A percentile compares a stretch with the other conserved stretches of the same genome.
Conservation (phyloP, 2,113 vertebrate species). For the Fregata magnificens region DNA sequence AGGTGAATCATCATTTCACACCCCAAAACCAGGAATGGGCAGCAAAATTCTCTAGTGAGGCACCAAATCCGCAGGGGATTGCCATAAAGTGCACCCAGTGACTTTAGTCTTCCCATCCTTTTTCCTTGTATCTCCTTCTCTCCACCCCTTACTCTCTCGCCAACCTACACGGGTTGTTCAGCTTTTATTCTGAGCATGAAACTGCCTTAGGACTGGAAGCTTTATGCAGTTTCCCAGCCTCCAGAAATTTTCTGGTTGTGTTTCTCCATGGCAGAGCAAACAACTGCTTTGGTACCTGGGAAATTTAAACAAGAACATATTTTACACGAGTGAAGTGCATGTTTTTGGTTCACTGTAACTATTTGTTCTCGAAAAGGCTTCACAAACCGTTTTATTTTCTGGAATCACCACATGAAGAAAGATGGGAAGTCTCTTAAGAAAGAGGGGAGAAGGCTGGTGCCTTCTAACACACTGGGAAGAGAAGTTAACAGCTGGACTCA, state of each 20-base stretch:
- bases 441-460: not conserved
- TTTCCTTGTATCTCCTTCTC: not conserved
- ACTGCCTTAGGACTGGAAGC: slow-evolving; percentile 65
- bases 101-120: not conserved
- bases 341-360: not conserved
- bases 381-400: not conserved
- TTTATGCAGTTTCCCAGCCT: slow-evolving; percentile 54
- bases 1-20: slow-evolving; percentile 51
- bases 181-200: slow-evolving; percentile 52
- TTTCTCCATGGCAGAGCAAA: slow-evolving; percentile 36
- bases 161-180: not conserved
- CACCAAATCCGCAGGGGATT: slow-evolving; percentile 9
- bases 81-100: not conserved
- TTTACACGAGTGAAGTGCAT: not conserved
- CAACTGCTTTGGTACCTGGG: not conserved
- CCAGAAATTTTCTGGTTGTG: slow-evolving; percentile 24
- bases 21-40: slow-evolving; percentile 34
- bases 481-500: not conserved
- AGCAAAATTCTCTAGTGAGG: slow-evolving; percentile 31
- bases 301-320: not conserved
- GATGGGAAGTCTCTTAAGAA: not conserved
- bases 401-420: not conserved
- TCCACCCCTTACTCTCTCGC: slow-evolving; percentile 13
- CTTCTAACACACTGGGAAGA: not conserved
- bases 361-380: not conserved